phyloP scores from a whole-genome alignment of 1,140 invertebrate species.

The Bicyclus anynana region DNA sequence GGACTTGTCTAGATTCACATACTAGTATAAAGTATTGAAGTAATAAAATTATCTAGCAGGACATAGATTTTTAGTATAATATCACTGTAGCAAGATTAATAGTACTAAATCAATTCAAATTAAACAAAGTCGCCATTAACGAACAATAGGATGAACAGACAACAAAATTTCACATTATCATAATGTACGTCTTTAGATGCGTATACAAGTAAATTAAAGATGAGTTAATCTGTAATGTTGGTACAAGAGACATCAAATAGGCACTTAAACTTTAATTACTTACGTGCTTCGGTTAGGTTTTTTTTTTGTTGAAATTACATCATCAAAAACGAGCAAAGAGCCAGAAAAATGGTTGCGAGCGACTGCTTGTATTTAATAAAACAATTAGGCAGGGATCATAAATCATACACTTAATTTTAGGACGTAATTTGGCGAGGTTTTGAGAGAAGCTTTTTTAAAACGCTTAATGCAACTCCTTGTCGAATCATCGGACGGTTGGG shows the following conservation, averaged over 20 bases:
- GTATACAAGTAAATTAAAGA: too few species aligned
- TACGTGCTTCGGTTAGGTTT: neutral
- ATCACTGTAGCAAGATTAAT: too few species aligned
- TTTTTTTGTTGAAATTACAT: conserved; percentile 9
- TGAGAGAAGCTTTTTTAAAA: conserved; percentile 39
- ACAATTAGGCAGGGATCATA: conserved; percentile 29
- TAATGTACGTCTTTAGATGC: too few species aligned
- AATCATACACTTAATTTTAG: conserved; percentile 33
- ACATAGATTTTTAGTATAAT: too few species aligned
- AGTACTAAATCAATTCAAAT: too few species aligned
- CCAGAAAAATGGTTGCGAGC: neutral
- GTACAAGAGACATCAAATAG: neutral
- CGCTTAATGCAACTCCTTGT: conserved; percentile 41
- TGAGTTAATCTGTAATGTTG: neutral
- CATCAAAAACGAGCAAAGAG: conserved; percentile 1
- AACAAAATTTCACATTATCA: too few species aligned
- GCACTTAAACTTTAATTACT: conserved; percentile 4
- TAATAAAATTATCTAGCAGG: too few species aligned
- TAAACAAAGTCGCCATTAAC: too few species aligned
- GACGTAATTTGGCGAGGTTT: conserved; percentile 17
- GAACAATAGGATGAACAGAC: too few species aligned
- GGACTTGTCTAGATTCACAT: too few species aligned
- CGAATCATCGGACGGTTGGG: conserved; percentile 34
- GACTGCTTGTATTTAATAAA: conserved; percentile 16
- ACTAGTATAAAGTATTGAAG: too few species aligned